phyloP scores from a whole-genome alignment of 2,113 vertebrate species.

The Collichthys lucidus region DNA sequence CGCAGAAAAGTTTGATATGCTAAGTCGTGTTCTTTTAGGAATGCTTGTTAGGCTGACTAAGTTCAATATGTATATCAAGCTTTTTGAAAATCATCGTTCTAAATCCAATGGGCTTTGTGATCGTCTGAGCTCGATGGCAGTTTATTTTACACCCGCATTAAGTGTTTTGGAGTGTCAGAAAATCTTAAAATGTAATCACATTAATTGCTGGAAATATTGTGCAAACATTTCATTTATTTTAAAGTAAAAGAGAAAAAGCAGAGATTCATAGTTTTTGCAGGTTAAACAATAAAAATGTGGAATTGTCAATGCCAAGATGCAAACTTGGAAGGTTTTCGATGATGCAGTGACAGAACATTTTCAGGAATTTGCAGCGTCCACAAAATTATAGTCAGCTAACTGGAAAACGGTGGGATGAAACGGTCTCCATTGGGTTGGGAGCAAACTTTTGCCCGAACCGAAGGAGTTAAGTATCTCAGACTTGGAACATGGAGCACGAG shows the following conservation, averaged over 20 bases:
- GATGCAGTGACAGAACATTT: no score
- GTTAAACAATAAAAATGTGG: background rate
- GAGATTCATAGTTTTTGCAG: background rate
- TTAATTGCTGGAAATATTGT: background rate
- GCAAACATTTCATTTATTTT: background rate
- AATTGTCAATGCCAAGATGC: no score
- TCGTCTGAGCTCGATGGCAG: background rate
- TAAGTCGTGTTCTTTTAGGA: background rate
- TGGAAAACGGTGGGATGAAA: no score
- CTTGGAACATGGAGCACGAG: no score
- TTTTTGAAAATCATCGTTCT: conserved; percentile 3
- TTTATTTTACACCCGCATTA: conserved; percentile 32
- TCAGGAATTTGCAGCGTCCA: no score
- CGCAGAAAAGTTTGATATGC: background rate
- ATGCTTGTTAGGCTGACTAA: background rate
- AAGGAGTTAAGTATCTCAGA: no score
- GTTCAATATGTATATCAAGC: conserved; percentile 29
- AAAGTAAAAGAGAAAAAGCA: background rate
- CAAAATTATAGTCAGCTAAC: no score
- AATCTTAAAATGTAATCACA: conserved; percentile 30
- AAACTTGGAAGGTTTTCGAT: no score
- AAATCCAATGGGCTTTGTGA: conserved; percentile 28
- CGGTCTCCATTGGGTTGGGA: no score
- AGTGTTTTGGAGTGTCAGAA: background rate
- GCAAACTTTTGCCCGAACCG: no score